Evolutionary conservation across 2,888 invertebrate genomes (phyloP), one percentile per base, ranked within the genome.

Genomic region (Dasysyrphus albostriatus): DNA sequence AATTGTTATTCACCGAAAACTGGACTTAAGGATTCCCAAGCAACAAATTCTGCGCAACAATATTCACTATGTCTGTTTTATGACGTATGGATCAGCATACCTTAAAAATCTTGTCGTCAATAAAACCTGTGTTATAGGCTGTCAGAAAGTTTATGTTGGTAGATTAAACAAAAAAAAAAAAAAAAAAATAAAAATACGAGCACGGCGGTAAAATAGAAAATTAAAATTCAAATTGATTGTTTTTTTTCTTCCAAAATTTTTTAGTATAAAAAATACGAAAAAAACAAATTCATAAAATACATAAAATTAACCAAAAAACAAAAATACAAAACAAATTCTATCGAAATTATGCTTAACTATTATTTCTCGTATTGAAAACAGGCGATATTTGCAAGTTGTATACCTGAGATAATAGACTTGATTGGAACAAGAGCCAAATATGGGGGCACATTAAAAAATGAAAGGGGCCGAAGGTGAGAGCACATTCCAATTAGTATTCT

Each of bases 321-420:
- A 14, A 67, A 88, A 89, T 74, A 24, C 24, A 24, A 24, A 24
- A 24, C 73, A 89, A 88, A 88, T 83, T 87, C 82, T 89, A 89
- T 89, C 89, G 89, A 91, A 91, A 90, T 91, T 90, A 90, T 90
- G 90, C 91, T 90, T 90, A 90, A 90, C 85, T 87, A 88, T 88
- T 90, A 91, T 90, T 90, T 91, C 90, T 91, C 91, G 90, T 91
- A 91, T 90, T 91, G 90, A 91, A 91, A 91, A 92, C 92, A 99
- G 98, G 99, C 99, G 95, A 98, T 99, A 96, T 99, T 99, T 97
- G 99, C 99, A 95, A 98, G 98, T 96, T 99, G 98, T 96, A 98
- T 99, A 95, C 99, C 99, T 94, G 99, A 99, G 97, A 99, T 99
- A 95, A 98, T 98, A 95, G 99, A 99, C 96, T 98, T 99, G 96